These are phyloP conservation scores for Aromia moschata DNA, from an alignment of 2,888 invertebrate genomes.

Conservation along the genomic window DNA sequence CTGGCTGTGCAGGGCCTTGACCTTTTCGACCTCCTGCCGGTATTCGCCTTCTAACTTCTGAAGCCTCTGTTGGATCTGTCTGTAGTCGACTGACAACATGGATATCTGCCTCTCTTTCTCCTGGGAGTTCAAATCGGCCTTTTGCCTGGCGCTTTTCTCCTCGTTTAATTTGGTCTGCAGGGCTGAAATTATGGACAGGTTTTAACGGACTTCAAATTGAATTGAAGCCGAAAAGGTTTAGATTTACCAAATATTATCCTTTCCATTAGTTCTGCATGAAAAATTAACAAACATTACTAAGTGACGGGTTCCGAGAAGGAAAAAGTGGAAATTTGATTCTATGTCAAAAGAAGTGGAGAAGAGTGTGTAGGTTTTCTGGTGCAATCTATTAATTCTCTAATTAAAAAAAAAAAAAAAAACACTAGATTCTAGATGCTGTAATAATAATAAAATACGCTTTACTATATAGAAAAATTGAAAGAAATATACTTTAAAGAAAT, in stretches of 20 bases:
- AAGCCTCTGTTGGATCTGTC: conserved; percentile 91
- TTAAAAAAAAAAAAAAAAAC: no score
- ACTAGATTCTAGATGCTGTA: no score
- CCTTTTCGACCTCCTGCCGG: conserved; percentile 87
- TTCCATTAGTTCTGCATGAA: conserved; percentile 73
- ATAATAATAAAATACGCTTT: no score
- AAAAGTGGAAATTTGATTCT: no score
- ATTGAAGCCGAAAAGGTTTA: background rate
- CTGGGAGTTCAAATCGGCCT: conserved; percentile 86
- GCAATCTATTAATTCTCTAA: no score
- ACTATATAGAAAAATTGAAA: no score
- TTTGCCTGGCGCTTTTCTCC: conserved; percentile 87
- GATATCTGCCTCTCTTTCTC: conserved; percentile 95
- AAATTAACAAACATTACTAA: background rate
- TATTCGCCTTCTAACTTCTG: conserved; percentile 93
- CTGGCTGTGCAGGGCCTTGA: conserved; percentile 83
- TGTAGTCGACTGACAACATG: conserved; percentile 92
- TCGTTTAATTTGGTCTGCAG: conserved; percentile 91
- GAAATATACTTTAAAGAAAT: no score
- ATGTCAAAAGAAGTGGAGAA: no score
- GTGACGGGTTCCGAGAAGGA: conserved; percentile 19
- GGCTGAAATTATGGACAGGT: conserved; percentile 67
- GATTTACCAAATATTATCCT: conserved; percentile 74
- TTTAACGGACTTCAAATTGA: no score
- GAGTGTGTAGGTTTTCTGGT: no score